Base-by-base conservation (phyloP, 2,888 invertebrate species). In the Himalopsyche japonica region DNA sequence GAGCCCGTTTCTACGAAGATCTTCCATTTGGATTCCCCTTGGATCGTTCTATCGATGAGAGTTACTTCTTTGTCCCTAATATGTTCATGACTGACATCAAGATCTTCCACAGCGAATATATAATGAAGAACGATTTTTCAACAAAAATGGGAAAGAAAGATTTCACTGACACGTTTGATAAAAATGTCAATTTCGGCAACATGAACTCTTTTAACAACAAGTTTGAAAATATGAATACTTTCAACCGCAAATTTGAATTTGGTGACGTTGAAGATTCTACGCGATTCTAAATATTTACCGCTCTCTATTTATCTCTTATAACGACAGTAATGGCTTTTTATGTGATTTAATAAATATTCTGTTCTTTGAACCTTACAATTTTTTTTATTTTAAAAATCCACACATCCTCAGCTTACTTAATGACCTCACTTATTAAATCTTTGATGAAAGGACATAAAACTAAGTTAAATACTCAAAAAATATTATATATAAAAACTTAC, bases 21-120 rank as follows among this genome's bases (percentile, higher is more conserved):
- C 92, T 93, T 89, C 93, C 96, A 1, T 92, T 95, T 87, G 95
- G 95, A 85, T 97, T 94, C 93, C 96, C 96, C 87, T 94, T 96
- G 91, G 96, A 97, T 90, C 94, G 95, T 87, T 91, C 91, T 48
- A 93, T 95, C 88, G 91, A 93, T 84, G 91, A 93, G 87, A 90
- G 91, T 79, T 88, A 89, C 87, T 95, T 94, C 93, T 92, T 91
- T 88, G 93, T 94, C 27, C 93, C 92, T 87, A 96, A 96, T 91
- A 94, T 94, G 91, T 93, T 92, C 90, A 93, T 94, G 91, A 90
- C 93, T 87, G 95, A 95, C 89, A 92, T 95, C 80, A 88, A 91
- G 88, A 93, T 96, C 88, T 95, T 92, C 91, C 93, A 95, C 89
- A 93, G 93, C 88, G 93, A 77, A 15, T 49, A 24, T n/a, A 12